Conservation (phyloP, 2,113 vertebrate genomes). For the Pseudorasbora parva region DNA sequence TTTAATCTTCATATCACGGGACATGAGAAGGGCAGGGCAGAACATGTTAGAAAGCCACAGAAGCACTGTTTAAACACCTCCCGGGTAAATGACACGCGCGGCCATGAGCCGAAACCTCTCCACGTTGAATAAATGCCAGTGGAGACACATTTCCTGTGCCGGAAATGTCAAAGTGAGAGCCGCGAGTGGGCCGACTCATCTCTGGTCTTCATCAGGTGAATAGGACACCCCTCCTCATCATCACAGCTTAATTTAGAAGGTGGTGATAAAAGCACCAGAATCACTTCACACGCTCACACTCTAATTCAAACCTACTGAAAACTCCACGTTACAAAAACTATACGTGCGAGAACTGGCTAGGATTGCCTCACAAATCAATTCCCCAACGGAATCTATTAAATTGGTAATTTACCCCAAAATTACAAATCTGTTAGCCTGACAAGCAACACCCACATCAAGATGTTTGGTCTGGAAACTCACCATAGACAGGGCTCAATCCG, state of each 20-base stretch:
- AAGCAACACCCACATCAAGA: too few relatives aligned
- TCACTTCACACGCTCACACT: neutral
- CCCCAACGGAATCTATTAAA: too few relatives aligned
- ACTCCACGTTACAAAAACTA: neutral
- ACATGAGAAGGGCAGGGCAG: slow-evolving; percentile 21
- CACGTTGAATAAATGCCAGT: slow-evolving; percentile 72
- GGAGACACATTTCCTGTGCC: slow-evolving; percentile 66
- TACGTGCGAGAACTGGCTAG: neutral
- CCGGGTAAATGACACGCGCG: slow-evolving; percentile 70
- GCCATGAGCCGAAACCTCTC: slow-evolving; percentile 66
- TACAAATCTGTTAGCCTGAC: too few relatives aligned
- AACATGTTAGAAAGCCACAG: slow-evolving; percentile 37
- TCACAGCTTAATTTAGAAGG: slow-evolving; percentile 15
- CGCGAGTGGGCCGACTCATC: slow-evolving; percentile 38
- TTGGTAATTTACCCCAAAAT: too few relatives aligned
- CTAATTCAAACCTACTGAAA: neutral
- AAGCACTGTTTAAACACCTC: slow-evolving; percentile 50
- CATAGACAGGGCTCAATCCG: too few relatives aligned
- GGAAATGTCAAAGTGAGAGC: slow-evolving; percentile 72
- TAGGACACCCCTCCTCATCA: slow-evolving; percentile 46
- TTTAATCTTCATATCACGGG: slow-evolving; percentile 43
- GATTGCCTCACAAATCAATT: neutral
- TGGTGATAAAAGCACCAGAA: neutral
- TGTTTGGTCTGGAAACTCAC: too few relatives aligned
- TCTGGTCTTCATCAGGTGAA: slow-evolving; percentile 57